phyloP scores from a whole-genome alignment of 2,113 vertebrate species.

The Channa argus region DNA sequence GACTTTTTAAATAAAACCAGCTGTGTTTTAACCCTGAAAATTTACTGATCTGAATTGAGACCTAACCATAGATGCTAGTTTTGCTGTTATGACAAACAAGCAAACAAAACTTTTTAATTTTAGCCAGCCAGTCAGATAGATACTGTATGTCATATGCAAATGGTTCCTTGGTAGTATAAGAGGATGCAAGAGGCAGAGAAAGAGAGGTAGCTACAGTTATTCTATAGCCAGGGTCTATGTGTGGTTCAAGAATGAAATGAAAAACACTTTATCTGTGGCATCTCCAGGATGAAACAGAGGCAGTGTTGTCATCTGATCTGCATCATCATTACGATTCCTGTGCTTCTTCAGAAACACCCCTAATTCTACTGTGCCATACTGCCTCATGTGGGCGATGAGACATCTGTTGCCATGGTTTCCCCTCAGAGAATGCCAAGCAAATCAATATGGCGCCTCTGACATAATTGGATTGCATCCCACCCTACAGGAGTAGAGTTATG shows the following conservation, averaged over 20 bases:
- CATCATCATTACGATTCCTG: constrained; percentile 42
- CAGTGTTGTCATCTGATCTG: constrained; percentile 56
- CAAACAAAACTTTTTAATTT: neutral
- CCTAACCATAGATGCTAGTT: constrained; percentile 5
- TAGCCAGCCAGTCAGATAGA: neutral
- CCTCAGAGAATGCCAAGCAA: constrained; percentile 61
- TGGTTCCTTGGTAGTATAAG: neutral
- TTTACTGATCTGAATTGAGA: neutral
- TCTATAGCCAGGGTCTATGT: constrained; percentile 17
- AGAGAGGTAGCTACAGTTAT: constrained; percentile 16
- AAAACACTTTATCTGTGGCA: constrained; percentile 27
- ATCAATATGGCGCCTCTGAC: constrained; percentile 71
- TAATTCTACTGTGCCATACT: constrained; percentile 43
- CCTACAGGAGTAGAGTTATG: constrained; percentile 44
- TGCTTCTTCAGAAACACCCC: constrained; percentile 42
- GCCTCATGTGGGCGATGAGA: constrained; percentile 57
- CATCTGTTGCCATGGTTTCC: constrained; percentile 84
- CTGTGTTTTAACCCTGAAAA: neutral
- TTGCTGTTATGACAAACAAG: too few relatives aligned
- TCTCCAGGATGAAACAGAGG: constrained; percentile 27
- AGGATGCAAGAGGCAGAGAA: constrained; percentile 9
- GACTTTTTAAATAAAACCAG: constrained; percentile 1
- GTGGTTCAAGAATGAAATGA: constrained; percentile 18
- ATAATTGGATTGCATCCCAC: constrained; percentile 73
- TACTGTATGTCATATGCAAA: constrained; percentile 7